Conservation (phyloP, 2,113 vertebrate genomes). For the Emydura subglobosa region DNA sequence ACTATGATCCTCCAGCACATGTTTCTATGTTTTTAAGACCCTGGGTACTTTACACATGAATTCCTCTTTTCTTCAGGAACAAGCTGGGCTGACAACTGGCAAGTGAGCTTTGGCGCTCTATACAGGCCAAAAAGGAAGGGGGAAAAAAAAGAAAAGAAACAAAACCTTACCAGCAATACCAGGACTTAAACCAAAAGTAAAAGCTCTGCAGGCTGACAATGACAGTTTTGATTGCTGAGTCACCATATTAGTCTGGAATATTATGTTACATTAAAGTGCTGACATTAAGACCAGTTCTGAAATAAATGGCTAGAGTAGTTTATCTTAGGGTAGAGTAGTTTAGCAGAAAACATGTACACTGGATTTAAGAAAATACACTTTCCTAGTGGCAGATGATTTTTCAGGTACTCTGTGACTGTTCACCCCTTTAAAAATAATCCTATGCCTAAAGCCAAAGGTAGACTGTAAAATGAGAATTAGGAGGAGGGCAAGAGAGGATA, state of each 20-base stretch:
- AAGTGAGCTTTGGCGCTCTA: slow-evolving; percentile 29
- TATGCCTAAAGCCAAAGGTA: neutral
- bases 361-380: neutral
- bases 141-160: neutral
- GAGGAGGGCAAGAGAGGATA: neutral
- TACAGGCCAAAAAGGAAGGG: neutral
- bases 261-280: neutral
- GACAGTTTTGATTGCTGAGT: slow-evolving; percentile 62
- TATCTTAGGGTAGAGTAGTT: neutral
- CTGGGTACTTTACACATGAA: slow-evolving; percentile 64
- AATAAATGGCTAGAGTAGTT: neutral
- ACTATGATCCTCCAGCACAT: slow-evolving; percentile 49
- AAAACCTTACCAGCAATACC: neutral
- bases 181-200: slow-evolving; percentile 1
- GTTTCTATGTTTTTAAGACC: slow-evolving; percentile 58
- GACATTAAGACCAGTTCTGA: neutral
- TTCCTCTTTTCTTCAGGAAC: slow-evolving; percentile 57
- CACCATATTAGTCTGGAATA: slow-evolving; percentile 47
- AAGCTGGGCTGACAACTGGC: slow-evolving; percentile 59
- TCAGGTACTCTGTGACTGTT: neutral
- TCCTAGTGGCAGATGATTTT: neutral
- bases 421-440: neutral
- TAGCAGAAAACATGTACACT: neutral
- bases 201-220: slow-evolving; percentile 5
- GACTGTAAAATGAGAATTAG: neutral